Evolutionary conservation across 2,888 invertebrate genomes (phyloP), one percentile per base, ranked within the genome.

Genomic region (Ernsta delagoae): DNA sequence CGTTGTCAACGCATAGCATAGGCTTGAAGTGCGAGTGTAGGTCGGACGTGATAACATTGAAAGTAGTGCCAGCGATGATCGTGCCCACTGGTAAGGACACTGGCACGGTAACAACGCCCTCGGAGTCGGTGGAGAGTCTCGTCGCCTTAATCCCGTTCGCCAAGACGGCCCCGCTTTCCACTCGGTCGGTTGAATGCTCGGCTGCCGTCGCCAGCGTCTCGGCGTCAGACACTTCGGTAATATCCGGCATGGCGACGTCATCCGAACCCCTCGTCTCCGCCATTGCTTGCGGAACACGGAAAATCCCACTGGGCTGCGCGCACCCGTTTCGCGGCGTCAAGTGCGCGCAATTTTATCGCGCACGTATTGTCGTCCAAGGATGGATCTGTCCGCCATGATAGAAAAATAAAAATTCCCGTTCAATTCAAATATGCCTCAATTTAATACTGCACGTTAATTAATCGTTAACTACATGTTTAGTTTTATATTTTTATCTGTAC

Each of bases 41-140:
- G 80, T 97, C 97, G 45, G 96, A 96, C 39, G 97, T 96, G 86
- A 97, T 97, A 81, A 97, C 97, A 93, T 97, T 97, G 89, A 97
- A 97, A 56, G 97, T 96, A 74, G 97, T 96, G 48, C 96, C 96
- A 65, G 96, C 95, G 83, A 97, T 96, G 81, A 97, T 95, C 31
- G 97, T 96, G 64, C 97, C 97, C 73, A 97, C 97, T 39, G 97
- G 97, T 79, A 97, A 86, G 36, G 96, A 95, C 67, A 96, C 96
- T 75, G 92, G 95, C 76, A 92, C 94, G 64, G 90, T 93, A 73
- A 93, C 92, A 75, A 93, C 92, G 54, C 88, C 88, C 76, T 86
- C 87, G n/a, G 88, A 81, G 75, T 90, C 90, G 72, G 77, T 81
- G 11, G 86, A 80, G 36, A 91, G 78, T 48, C 90, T 84, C 48